Evolutionary conservation across 1,140 invertebrate species (phyloP).

Genomic region (Samia ricini): DNA sequence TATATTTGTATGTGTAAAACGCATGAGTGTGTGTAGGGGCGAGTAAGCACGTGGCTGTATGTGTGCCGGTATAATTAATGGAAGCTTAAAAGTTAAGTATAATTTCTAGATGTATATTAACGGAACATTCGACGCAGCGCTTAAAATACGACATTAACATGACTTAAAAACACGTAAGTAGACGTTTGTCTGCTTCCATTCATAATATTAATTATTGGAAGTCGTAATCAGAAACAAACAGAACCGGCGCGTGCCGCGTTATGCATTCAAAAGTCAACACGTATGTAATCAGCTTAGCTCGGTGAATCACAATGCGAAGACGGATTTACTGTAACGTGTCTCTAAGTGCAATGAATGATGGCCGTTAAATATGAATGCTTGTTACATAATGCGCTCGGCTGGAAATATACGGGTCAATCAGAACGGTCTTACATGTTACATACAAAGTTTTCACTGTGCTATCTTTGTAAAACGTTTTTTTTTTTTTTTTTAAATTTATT

Average conservation of each 20-base stretch:
- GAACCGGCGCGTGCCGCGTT: background rate
- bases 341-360: slow-evolving; percentile 16
- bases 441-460: too few relatives aligned
- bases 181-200: background rate
- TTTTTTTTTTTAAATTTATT: too few relatives aligned
- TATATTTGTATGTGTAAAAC: too few relatives aligned
- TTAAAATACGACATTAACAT: background rate
- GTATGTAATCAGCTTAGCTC: slow-evolving; percentile 6
- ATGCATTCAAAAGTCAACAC: slow-evolving; percentile 5
- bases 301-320: slow-evolving; percentile 8
- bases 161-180: background rate
- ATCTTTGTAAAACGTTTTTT: too few relatives aligned
- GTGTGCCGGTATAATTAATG: too few relatives aligned
- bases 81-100: too few relatives aligned
- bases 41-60: too few relatives aligned
- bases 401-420: background rate
- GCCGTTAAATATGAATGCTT: background rate
- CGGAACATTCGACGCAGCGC: background rate
- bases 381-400: background rate
- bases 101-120: background rate
- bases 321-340: slow-evolving; percentile 13
- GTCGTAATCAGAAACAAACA: slow-evolving; percentile 5
- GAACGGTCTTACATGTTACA: background rate
- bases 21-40: too few relatives aligned
- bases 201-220: slow-evolving; percentile 1